phyloP scores from a whole-genome alignment of 2,888 invertebrate species.

The Pseudococcus longispinus region DNA sequence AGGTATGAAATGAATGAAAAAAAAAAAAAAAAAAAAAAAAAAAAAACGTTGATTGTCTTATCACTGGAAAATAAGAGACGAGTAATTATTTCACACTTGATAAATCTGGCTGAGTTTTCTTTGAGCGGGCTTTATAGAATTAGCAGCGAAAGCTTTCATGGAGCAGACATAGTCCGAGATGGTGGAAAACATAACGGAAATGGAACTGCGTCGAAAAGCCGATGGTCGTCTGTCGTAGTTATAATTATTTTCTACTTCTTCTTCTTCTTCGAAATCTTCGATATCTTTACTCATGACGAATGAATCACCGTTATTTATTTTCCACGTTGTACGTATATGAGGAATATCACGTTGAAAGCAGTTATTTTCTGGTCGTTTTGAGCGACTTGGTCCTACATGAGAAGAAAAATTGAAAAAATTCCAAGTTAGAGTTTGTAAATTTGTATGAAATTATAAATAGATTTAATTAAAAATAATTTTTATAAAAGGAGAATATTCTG shows the following conservation, averaged over 20 bases:
- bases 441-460: not conserved
- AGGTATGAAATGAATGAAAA: no score
- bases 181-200: slow-evolving; percentile 64
- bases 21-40: not conserved
- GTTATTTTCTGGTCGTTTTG: not conserved
- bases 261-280: slow-evolving; percentile 51
- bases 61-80: not conserved
- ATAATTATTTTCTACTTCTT: not conserved
- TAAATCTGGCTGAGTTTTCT: slow-evolving; percentile 56
- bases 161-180: slow-evolving; percentile 65
- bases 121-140: slow-evolving; percentile 62
- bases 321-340: slow-evolving; percentile 43
- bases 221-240: slow-evolving; percentile 50
- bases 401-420: not conserved
- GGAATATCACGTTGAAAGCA: slow-evolving; percentile 37
- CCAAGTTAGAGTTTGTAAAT: no score
- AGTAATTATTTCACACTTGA: slow-evolving; percentile 44
- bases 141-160: slow-evolving; percentile 64
- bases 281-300: slow-evolving; percentile 52
- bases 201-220: slow-evolving; percentile 60
- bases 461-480: no score
- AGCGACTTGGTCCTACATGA: slow-evolving; percentile 4
- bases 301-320: slow-evolving; percentile 51
- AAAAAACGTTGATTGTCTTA: not conserved
- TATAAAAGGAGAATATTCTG: no score